Percentiles rank a stretch among this genome's conserved stretches.
phyloP scores from a whole-genome alignment of 1,140 invertebrate genomes.

The Anoplophora glabripennis region DNA sequence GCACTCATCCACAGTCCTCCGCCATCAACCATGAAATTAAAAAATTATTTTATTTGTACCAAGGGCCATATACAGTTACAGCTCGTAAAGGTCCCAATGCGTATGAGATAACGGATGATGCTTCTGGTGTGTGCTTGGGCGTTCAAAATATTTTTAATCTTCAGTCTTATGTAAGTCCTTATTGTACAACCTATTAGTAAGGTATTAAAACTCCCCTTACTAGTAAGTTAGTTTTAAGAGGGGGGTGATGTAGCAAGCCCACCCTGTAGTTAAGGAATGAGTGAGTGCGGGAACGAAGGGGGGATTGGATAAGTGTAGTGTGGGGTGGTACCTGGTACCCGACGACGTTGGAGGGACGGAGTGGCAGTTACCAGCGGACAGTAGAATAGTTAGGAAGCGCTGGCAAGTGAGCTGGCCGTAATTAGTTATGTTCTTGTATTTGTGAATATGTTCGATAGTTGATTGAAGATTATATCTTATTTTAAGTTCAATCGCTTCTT shows the following conservation, averaged over 20 bases:
- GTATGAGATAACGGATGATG: background rate
- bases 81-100: slow-evolving; percentile 2
- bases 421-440: too few species aligned
- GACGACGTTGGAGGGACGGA: too few species aligned
- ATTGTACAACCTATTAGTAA: background rate
- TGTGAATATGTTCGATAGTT: too few species aligned
- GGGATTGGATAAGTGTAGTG: too few species aligned
- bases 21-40: slow-evolving; percentile 3
- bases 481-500: too few species aligned
- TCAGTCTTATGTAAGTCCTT: background rate
- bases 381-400: too few species aligned
- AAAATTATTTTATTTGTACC: slow-evolving; percentile 4
- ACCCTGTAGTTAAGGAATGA: too few species aligned
- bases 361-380: too few species aligned
- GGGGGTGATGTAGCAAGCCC: slow-evolving; percentile 1
- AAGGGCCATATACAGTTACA: slow-evolving; percentile 2
- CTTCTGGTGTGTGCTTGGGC: background rate
- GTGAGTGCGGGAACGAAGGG: too few species aligned
- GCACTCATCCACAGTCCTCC: slow-evolving; percentile 2
- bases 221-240: background rate
- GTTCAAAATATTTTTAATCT: slow-evolving; percentile 1
- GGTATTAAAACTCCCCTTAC: background rate
- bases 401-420: too few species aligned
- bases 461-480: too few species aligned
- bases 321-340: too few species aligned